These are phyloP conservation scores for Anoura caudifer DNA, from an alignment of 2,113 vertebrate genomes.

Conservation along the genomic window DNA sequence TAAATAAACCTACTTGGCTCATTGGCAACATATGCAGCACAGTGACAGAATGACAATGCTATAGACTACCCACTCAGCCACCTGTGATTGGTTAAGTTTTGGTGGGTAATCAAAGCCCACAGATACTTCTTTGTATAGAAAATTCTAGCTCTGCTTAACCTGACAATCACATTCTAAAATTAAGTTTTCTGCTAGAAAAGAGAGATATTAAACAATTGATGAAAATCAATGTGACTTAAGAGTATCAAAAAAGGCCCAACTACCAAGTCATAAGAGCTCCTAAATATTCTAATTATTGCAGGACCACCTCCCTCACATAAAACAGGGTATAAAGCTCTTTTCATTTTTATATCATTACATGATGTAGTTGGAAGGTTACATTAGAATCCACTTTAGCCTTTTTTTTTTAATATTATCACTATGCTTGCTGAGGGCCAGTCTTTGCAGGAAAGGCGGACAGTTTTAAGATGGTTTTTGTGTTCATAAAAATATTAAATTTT, in stretches of 20 bases:
- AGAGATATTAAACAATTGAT: conserved; percentile 62
- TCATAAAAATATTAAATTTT: conserved; percentile 55
- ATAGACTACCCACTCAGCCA: conserved; percentile 70
- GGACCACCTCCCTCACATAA: not conserved
- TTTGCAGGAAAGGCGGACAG: not conserved
- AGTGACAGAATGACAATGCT: conserved; percentile 51
- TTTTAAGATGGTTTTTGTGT: conserved; percentile 52
- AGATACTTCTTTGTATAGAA: conserved; percentile 75
- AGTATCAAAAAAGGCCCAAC: not conserved
- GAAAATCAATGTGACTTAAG: conserved; percentile 51
- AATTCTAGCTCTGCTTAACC: conserved; percentile 79
- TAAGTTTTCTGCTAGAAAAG: conserved; percentile 54
- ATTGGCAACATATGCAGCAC: not conserved
- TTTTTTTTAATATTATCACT: not conserved
- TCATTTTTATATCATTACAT: conserved; percentile 20
- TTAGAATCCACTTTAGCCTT: not conserved
- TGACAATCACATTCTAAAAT: conserved; percentile 74
- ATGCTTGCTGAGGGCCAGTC: not conserved
- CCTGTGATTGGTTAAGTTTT: conserved; percentile 41
- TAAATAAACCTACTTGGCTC: conserved; percentile 60
- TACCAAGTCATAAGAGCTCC: not conserved
- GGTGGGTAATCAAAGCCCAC: conserved; percentile 74
- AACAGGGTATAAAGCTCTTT: not conserved
- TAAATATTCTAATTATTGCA: not conserved
- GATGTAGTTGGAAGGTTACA: not conserved